Conservation (phyloP, 2,113 vertebrate species). For the Otus sunia region DNA sequence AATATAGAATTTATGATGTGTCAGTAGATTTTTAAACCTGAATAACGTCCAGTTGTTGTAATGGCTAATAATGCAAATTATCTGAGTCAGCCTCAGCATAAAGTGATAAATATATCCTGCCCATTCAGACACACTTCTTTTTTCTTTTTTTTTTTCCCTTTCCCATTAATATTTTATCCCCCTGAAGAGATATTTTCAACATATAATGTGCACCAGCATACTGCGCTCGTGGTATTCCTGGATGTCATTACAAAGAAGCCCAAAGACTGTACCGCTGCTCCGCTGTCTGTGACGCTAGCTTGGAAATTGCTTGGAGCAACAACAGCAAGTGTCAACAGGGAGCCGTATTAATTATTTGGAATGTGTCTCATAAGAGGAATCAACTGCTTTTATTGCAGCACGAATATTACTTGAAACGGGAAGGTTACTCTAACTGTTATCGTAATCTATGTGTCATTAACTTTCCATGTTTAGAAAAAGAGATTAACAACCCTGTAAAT, state of each 20-base stretch:
- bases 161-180: constrained; percentile 26
- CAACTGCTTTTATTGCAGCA: constrained; percentile 74
- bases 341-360: constrained; percentile 82
- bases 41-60: constrained; percentile 9
- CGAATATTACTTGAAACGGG: constrained; percentile 74
- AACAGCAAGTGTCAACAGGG: constrained; percentile 72
- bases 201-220: constrained; percentile 25
- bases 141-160: background rate
- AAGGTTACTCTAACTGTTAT: constrained; percentile 76
- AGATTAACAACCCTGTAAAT: constrained; percentile 75
- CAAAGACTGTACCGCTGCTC: constrained; percentile 8
- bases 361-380: constrained; percentile 80
- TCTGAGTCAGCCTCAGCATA: constrained; percentile 15
- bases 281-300: constrained; percentile 31
- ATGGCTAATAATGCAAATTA: constrained; percentile 61
- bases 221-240: constrained; percentile 47
- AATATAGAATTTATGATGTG: constrained; percentile 34
- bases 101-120: constrained; percentile 28
- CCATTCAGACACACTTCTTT: background rate
- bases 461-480: constrained; percentile 74
- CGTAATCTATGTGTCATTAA: constrained; percentile 79
- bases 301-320: constrained; percentile 68
- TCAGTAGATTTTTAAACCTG: constrained; percentile 15
- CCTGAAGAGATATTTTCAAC: constrained; percentile 43
- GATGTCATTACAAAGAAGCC: constrained; percentile 59